Evolutionary conservation across 2,888 invertebrate genomes (phyloP).

Genomic region (Erynnis tages): DNA sequence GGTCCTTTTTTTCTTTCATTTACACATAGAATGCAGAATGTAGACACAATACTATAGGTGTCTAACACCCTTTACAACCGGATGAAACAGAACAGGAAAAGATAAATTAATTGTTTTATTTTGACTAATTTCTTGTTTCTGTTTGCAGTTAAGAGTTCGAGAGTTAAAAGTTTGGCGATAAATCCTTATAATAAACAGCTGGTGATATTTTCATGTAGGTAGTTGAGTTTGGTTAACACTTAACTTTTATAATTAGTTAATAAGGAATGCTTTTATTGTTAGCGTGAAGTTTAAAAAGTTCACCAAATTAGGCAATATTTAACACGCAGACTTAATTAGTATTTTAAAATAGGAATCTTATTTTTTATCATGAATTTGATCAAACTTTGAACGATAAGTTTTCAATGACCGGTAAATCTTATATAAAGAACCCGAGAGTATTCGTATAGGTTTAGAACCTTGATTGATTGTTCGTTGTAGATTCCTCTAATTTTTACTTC

Average conservation of each 20-base stretch:
- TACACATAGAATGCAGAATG: no score
- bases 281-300: no score
- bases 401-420: no score
- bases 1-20: no score
- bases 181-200: conserved; percentile 71
- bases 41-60: no score
- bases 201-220: conserved; percentile 72
- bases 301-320: conserved; percentile 4
- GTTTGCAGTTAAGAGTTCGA: conserved; percentile 69
- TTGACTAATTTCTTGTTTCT: conserved; percentile 63
- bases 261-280: conserved; percentile 55
- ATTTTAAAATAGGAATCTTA: conserved; percentile 31
- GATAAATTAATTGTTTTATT: conserved; percentile 61
- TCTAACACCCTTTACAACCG: not conserved
- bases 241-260: no score
- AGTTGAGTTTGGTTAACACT: no score
- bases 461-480: no score
- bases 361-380: not conserved
- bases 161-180: conserved; percentile 47
- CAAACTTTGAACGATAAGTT: no score
- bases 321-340: conserved; percentile 4
- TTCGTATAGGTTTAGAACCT: no score
- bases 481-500: not conserved
- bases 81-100: conserved; percentile 19
- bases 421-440: no score